These are phyloP conservation scores for Xiphorhynchus elegans DNA, from an alignment of 2,113 vertebrate species.

Conservation along the genomic window DNA sequence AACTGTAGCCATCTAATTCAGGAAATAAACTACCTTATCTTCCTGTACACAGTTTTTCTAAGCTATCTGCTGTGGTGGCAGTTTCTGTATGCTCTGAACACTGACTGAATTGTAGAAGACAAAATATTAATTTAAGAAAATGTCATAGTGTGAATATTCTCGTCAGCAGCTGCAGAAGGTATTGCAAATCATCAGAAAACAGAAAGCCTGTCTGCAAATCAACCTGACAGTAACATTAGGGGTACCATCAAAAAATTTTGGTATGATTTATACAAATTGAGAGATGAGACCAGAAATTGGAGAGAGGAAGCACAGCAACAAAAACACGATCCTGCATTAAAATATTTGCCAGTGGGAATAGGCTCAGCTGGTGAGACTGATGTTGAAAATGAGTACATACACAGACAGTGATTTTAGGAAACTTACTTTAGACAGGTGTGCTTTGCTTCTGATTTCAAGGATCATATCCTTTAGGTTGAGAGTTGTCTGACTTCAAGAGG, in stretches of 20 bases:
- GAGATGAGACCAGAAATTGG: background rate
- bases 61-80: background rate
- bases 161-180: background rate
- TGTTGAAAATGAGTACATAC: background rate
- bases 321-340: background rate
- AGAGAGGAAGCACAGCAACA: background rate
- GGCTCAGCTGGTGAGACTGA: background rate
- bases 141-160: background rate
- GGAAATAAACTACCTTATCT: background rate
- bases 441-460: background rate
- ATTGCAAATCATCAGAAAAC: background rate
- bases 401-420: background rate
- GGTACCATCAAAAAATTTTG: background rate
- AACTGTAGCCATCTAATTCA: background rate
- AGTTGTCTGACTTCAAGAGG: background rate
- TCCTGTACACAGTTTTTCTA: background rate
- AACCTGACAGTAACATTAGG: accelerated
- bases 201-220: background rate
- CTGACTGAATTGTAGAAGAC: background rate
- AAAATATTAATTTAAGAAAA: background rate
- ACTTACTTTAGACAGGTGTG: background rate
- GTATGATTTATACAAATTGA: accelerated
- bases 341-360: background rate
- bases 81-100: background rate
- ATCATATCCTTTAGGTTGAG: background rate